Evolutionary conservation across 2,113 vertebrate genomes (phyloP).

Genomic region (Scomber scombrus): DNA sequence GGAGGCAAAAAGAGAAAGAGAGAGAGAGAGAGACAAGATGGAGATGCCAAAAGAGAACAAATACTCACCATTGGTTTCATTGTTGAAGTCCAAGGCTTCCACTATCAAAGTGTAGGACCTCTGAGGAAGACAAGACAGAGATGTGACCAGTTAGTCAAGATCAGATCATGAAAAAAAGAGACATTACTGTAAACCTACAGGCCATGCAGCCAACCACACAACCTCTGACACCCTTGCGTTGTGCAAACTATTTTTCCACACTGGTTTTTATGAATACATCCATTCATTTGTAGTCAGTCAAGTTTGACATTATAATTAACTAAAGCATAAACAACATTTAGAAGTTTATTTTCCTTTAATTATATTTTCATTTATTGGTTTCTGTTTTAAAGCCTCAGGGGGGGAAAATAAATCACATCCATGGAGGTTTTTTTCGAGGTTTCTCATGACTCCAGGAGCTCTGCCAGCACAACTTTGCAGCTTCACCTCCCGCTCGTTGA

Average conservation of each 20-base stretch:
- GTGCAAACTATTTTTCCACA: not conserved
- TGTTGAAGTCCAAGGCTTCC: slow-evolving; percentile 96
- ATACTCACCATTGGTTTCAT: slow-evolving; percentile 91
- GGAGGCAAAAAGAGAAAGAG: slow-evolving; percentile 5
- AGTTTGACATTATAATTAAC: not conserved
- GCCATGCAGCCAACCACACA: not conserved
- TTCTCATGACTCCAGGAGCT: slow-evolving; percentile 35
- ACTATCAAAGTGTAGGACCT: slow-evolving; percentile 97
- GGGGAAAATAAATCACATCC: not conserved
- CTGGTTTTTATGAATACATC: too few species aligned
- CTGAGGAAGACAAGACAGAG: slow-evolving; percentile 86
- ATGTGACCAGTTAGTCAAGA: slow-evolving; percentile 61
- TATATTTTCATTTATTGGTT: slow-evolving; percentile 5
- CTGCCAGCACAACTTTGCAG: not conserved
- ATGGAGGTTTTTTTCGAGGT: not conserved
- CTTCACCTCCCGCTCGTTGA: slow-evolving; percentile 27
- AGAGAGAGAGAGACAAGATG: slow-evolving; percentile 20
- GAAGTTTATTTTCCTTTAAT: not conserved
- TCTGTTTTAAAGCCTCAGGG: not conserved
- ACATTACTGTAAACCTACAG: not conserved
- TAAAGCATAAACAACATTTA: not conserved
- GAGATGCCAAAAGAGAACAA: slow-evolving; percentile 52
- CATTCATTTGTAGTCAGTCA: not conserved
- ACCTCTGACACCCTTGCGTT: not conserved
- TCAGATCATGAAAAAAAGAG: slow-evolving; percentile 13